Base-by-base conservation (phyloP, 2,888 invertebrate genomes). In the Chrysolina haemoptera region DNA sequence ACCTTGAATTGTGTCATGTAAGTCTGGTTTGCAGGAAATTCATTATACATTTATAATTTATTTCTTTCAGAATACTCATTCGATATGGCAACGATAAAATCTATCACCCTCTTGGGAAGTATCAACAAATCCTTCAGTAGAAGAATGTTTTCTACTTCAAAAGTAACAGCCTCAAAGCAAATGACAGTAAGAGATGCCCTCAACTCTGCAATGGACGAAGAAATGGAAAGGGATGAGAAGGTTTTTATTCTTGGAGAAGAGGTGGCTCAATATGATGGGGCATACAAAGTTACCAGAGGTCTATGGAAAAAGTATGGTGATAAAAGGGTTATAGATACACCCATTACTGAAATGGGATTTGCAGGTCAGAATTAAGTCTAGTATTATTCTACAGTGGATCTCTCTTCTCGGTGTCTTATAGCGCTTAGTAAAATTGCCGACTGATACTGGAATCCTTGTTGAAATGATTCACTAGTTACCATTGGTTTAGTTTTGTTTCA, bases 241-340 rank as follows among this genome's bases (percentile, higher is more conserved):
- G 97, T 98, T 0, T 98, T 98, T 87, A 86, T 88, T 68, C 70
- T 86, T 41, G 99, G 99, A 53, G 99, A 99, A 88, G 99, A 99
- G 90, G 99, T 99, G 0, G 99, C 98, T n/a, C 94, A 95, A 88
- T 99, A 98, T 85, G 98, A 99, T 86, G 99, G 99, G 77, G 98
- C 98, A 65, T 99, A 99, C 87, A 96, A 98, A 94, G 95, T 99
- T 40, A 94, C 88, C 78, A 93, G 96, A 85, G 99, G 99, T 4
- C 89, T 99, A 14, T 98, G 97, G 97, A 98, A 98, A 88, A 99
- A 99, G 86, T 98, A 97, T 87, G 99, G 99, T 0, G 99, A 99
- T 86, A 96, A 96, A 87, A 90, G 99, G 82, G 94, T 99, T 9
- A 95, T 98, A 74, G 99, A 99, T 87, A 99, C 99, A 12, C 99